Base-by-base conservation (phyloP, 2,888 invertebrate species). In the Mimas tiliae region DNA sequence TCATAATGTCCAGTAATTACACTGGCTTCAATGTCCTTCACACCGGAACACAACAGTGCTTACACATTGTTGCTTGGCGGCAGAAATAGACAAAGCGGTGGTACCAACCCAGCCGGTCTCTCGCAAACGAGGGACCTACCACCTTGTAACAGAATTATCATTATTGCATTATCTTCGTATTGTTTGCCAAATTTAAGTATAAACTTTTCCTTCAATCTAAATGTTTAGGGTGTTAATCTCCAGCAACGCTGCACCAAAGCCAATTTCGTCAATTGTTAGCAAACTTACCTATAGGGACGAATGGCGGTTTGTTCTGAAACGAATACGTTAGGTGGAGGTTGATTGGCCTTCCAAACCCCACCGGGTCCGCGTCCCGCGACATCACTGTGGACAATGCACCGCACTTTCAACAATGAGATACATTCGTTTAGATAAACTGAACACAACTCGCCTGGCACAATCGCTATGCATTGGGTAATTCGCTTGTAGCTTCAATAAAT, bases 241-340 rank as follows among this genome's bases (percentile, higher is more conserved):
- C 4, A 27, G 2, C 27, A 27, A 27, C 27, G 27, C 42, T 8
- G 48, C 11, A 42, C 21, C 27, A 42, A 3, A n/a, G 0, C 4
- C 33, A 34, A 33, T n/a, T 7, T 6, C n/a, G 8, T 16, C 33
- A 34, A 53, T 34, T 7, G 1, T 53, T 33, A 1, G 9, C 6
- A 3, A 51, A 65, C 90, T 93, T 86, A 95, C 95, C 95, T 88
- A 95, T 95, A 77, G 95, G 94, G 76, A 95, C 94, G 87, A 95
- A 95, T 70, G 95, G 96, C 63, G 95, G 94, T 85, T 96, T 97
- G 94, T 97, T 96, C 94, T 97, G 97, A 94, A 97, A 97, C 74
- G 97, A 97, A 89, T 97, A 97, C 62, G 97, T 97, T 83, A 97
- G 95, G 91, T 97, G 97, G 74, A 97, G 95, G 94, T 97, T 97